Conservation (phyloP, 2,797 vertebrate genomes). For the Chelon labrosus region DNA sequence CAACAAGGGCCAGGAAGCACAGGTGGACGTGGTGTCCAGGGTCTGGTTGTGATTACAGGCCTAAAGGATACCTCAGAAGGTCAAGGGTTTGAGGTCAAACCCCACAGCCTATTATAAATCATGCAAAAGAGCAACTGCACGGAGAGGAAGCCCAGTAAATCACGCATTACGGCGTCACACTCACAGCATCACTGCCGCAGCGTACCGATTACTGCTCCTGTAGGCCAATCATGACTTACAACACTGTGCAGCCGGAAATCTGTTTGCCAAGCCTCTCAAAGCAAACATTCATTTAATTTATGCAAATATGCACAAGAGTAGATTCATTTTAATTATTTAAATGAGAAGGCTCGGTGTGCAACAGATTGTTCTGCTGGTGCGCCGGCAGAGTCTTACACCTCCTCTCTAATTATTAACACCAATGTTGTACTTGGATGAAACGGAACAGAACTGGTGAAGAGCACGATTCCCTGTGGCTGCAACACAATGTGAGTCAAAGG, state of each 20-base stretch:
- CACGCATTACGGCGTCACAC: constrained; percentile 31
- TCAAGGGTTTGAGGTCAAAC: constrained; percentile 31
- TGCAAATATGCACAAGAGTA: constrained; percentile 60
- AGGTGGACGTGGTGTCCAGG: not conserved
- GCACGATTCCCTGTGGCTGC: constrained; percentile 24
- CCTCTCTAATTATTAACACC: constrained; percentile 63
- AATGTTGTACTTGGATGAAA: constrained; percentile 39
- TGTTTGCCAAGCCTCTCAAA: constrained; percentile 62
- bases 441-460: constrained; percentile 17
- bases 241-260: constrained; percentile 19
- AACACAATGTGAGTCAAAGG: constrained; percentile 26
- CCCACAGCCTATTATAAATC: constrained; percentile 27
- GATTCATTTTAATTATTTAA: constrained; percentile 74
- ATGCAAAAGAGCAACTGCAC: not conserved
- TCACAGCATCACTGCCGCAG: not conserved
- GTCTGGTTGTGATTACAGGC: constrained; percentile 12
- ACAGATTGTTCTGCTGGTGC: constrained; percentile 67
- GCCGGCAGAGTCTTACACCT: constrained; percentile 43
- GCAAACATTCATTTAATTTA: constrained; percentile 72
- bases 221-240: constrained; percentile 43
- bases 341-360: constrained; percentile 56
- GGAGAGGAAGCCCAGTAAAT: constrained; percentile 21
- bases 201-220: constrained; percentile 23
- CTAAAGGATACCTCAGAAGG: constrained; percentile 22
- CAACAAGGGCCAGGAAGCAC: not conserved